Base-by-base conservation (phyloP, 2,888 invertebrate species). In the Meganola albula region DNA sequence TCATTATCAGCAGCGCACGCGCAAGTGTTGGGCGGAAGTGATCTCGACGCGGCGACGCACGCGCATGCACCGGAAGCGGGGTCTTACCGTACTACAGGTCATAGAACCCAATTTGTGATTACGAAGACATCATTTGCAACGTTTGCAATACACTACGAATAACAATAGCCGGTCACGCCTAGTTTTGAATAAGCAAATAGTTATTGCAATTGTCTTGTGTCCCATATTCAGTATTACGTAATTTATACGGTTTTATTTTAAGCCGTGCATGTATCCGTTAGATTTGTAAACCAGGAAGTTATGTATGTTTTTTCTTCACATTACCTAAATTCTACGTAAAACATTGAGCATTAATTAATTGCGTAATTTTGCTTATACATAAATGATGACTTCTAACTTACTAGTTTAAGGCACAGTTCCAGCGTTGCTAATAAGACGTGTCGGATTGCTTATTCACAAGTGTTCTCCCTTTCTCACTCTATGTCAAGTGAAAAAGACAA, bases 121-220 rank as follows among this genome's bases (percentile, higher is more conserved):
- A 65, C 61, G 58, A 70, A 74, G 67, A 70, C 68, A 63, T 64
- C 61, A 70, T 70, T 74, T 63, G 69, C 70, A 65, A 69, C 43
- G 58, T 21, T 43, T 56, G 59, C 58, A 58, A 49, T 56, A 48
- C 57, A 33, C 37, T 39, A 48, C 47, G 63, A 69, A 67, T 69
- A 63, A 70, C 71, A 72, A 72, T 68, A 48, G 48, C 20, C 12
- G 32, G 55, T 48, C 54, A 63, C 62, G 61, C 63, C 66, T 63
- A 62, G 63, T 55, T 59, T 51, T 63, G 72, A 74, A 71, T 73
- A 54, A 53, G 57, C 64, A 72, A 72, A 64, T 60, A 60, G 62
- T 52, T 53, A 52, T 61, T 53, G 51, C 56, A 48, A 64, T 58
- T 61, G 61, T 58, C 53, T 53, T 57, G 44, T 58, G 61, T 53